Base-by-base conservation (phyloP, 1,140 invertebrate genomes). In the Drosophila baimaii region DNA sequence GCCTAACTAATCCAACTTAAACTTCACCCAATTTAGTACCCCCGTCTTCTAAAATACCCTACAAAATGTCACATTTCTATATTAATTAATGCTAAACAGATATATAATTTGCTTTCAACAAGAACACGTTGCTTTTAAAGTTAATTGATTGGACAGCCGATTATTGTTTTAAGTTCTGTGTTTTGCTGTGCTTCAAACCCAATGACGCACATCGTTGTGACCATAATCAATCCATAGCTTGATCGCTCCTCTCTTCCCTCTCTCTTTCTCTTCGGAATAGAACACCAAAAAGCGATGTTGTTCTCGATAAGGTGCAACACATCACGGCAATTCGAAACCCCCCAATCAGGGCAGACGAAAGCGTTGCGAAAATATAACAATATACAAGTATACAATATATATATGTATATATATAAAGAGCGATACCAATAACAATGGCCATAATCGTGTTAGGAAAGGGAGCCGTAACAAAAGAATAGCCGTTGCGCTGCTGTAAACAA, bases 391-490 rank as follows among this genome's bases (percentile, higher is more conserved):
- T 17, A 27, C n/a, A 29, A 39, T 46, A 51, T 51, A 51, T 29
- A 51, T 10, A 17, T 17, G 23, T 51, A 8, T 31, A 27, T 17
- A 17, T 15, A 37, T 13, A n/a, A 8, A n/a, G 17, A 56, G 27
- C 33, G 25, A 51, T 51, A 51, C n/a, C 29, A 69, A 57, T 37
- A 71, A 57, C 27, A 59, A 59, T 33, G 13, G 29, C 51, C 49
- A 71, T 58, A 71, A 71, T 58, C 68, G 27, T 31, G 65, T 71
- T 71, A 71, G 65, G 51, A 47, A 71, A 29, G 31, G 39, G 23
- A 56, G 49, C 64, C 49, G 49, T 56, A 69, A 46, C 64, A 46
- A 46, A 69, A 70, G 66, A 70, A 55, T 21, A 55, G 21, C 46
- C 46, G 15, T 44, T 7, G 27, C 8, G 44, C 21, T 17, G 9